Evolutionary conservation across 2,888 invertebrate genomes (phyloP), one percentile per base, ranked within the genome.

Genomic region (Plutella xylostella): DNA sequence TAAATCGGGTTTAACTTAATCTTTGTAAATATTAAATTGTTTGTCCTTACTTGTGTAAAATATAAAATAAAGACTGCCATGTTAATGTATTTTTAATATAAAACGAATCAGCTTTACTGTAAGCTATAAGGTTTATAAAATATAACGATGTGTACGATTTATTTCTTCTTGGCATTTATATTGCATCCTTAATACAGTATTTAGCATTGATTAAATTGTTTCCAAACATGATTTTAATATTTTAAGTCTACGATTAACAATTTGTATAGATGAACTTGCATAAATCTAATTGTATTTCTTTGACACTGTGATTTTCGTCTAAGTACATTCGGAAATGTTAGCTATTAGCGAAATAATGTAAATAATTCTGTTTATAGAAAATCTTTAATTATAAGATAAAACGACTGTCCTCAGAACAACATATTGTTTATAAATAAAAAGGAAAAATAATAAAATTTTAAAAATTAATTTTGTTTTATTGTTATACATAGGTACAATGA

Each of bases 41-140:
- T n/a, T n/a, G n/a, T n/a, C n/a, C n/a, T n/a, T n/a, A 66, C 67
- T 64, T 68, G 72, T 71, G 72, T 77, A 72, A 68, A 66, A 65
- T 71, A 63, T 72, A 63, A 72, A 77, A 69, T 71, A 68, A 83
- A 83, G 83, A 83, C 83, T 83, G 83, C 83, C 83, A 83, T 83
- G 75, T 76, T 72, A 65, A 67, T 67, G 56, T 67, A 63, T 73
- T 67, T 62, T 67, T 66, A 65, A 68, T 68, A 11, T 69, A 65
- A 68, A 78, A 71, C 61, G 56, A 72, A 70, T 63, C 72, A 82
- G 82, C 82, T 82, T 82, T 82, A 82, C 76, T 62, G 53, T 77
- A 76, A 80, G 79, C 78, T 72, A 75, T 79, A 80, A 79, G 79
- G 64, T 63, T 55, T 65, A 59, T 65, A 68, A 69, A 60, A 58